These are phyloP conservation scores for Orius insidiosus DNA, from an alignment of 1,140 invertebrate genomes.

Conservation along the genomic window DNA sequence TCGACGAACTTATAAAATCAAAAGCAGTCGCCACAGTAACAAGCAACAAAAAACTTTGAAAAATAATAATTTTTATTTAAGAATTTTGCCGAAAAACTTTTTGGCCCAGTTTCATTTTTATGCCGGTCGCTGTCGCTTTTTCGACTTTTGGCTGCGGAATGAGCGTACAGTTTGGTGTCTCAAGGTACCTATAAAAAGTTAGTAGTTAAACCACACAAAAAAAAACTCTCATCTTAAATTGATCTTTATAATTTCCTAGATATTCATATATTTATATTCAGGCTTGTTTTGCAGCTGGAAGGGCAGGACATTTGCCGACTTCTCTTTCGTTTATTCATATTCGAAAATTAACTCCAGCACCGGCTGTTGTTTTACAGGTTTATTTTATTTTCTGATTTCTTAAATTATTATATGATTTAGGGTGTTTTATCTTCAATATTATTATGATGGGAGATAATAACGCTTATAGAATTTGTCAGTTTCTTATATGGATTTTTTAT, in stretches of 20 bases:
- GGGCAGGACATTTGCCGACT: slow-evolving; percentile 71
- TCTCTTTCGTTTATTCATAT: slow-evolving; percentile 73
- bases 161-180: slow-evolving; percentile 55
- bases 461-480: slow-evolving; percentile 74
- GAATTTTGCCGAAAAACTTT: slow-evolving; percentile 41
- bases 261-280: slow-evolving; percentile 24
- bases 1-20: slow-evolving; percentile 57
- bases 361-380: slow-evolving; percentile 68
- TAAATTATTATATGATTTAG: slow-evolving; percentile 29
- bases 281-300: slow-evolving; percentile 73
- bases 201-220: background rate
- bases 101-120: slow-evolving; percentile 41
- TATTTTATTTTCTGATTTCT: too few species aligned
- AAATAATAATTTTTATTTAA: slow-evolving; percentile 17
- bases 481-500: slow-evolving; percentile 83
- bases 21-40: slow-evolving; percentile 75
- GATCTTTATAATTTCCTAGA: background rate
- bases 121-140: slow-evolving; percentile 53
- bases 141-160: slow-evolving; percentile 59
- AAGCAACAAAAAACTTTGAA: slow-evolving; percentile 8
- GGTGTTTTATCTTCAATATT: slow-evolving; percentile 54
- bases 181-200: slow-evolving; percentile 30
- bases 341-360: slow-evolving; percentile 58
- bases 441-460: slow-evolving; percentile 54
- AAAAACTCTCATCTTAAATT: too few species aligned